Evolutionary conservation across 2,888 invertebrate species (phyloP).

Genomic region (Hemistola chrysoprasaria): DNA sequence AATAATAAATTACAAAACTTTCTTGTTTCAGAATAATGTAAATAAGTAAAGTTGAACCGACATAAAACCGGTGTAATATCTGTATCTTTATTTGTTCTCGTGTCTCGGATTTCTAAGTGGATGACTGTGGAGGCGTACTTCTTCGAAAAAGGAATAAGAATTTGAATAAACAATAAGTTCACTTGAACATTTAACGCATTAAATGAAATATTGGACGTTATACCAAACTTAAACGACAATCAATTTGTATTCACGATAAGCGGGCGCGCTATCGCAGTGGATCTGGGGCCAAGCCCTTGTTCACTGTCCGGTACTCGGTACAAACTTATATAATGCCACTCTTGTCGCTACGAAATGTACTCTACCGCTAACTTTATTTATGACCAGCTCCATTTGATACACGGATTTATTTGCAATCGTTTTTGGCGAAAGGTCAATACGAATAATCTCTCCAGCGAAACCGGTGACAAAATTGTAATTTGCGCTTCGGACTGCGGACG

Average conservation of each 20-base stretch:
- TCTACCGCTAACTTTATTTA: conserved; percentile 14
- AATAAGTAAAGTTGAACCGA: conserved; percentile 31
- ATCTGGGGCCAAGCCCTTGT: conserved; percentile 47
- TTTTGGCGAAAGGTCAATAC: conserved; percentile 16
- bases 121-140: conserved; percentile 22
- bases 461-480: conserved; percentile 50
- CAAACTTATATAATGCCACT: conserved; percentile 29
- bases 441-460: conserved; percentile 35
- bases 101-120: conserved; percentile 26
- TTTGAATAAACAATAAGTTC: conserved; percentile 15
- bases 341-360: conserved; percentile 13
- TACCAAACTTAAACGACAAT: conserved; percentile 47
- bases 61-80: conserved; percentile 30
- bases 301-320: conserved; percentile 15
- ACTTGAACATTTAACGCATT: conserved; percentile 24
- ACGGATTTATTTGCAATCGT: conserved; percentile 14
- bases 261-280: conserved; percentile 50
- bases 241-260: conserved; percentile 63
- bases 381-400: conserved; percentile 19
- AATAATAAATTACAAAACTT: conserved; percentile 32
- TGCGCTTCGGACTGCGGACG: conserved; percentile 33
- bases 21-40: conserved; percentile 32
- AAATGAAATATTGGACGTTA: conserved; percentile 32
- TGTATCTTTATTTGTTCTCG: conserved; percentile 31
- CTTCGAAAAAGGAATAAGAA: conserved; percentile 23